phyloP scores from a whole-genome alignment of 2,888 invertebrate species.

The Apodemia zela region DNA sequence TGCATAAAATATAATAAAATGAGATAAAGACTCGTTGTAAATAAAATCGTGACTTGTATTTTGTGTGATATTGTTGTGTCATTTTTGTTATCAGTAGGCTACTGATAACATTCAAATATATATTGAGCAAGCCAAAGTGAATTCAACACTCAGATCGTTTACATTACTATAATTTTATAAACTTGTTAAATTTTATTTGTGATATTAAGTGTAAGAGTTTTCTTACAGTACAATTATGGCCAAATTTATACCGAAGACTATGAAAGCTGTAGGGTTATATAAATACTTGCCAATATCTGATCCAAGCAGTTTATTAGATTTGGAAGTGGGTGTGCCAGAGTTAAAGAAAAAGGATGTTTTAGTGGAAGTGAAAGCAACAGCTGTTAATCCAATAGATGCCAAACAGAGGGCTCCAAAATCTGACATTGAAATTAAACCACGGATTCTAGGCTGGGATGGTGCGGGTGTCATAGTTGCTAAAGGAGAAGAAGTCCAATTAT shows the following conservation, averaged over 20 bases:
- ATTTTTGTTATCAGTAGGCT: not conserved
- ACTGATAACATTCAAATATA: conserved; percentile 8
- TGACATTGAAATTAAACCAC: conserved; percentile 46
- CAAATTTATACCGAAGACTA: conserved; percentile 51
- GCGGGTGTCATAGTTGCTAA: conserved; percentile 58
- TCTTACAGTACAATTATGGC: conserved; percentile 29
- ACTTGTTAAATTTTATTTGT: not conserved
- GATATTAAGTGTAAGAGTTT: not conserved
- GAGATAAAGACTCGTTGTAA: not conserved
- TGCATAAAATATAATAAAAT: not conserved
- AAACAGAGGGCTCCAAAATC: conserved; percentile 61
- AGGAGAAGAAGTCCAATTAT: conserved; percentile 46
- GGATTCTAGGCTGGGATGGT: conserved; percentile 67
- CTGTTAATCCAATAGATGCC: conserved; percentile 66
- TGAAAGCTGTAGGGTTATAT: conserved; percentile 67
- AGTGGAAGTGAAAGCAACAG: conserved; percentile 61
- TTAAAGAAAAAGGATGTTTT: conserved; percentile 51
- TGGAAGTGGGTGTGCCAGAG: conserved; percentile 53
- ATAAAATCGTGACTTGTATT: not conserved
- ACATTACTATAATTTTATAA: not conserved
- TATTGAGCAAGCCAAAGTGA: not conserved
- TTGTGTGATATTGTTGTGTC: not conserved
- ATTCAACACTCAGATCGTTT: not conserved
- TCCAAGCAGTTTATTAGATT: conserved; percentile 54
- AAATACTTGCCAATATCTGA: conserved; percentile 65